Conservation (phyloP, 2,113 vertebrate genomes). For the Ammodramus savannarum region DNA sequence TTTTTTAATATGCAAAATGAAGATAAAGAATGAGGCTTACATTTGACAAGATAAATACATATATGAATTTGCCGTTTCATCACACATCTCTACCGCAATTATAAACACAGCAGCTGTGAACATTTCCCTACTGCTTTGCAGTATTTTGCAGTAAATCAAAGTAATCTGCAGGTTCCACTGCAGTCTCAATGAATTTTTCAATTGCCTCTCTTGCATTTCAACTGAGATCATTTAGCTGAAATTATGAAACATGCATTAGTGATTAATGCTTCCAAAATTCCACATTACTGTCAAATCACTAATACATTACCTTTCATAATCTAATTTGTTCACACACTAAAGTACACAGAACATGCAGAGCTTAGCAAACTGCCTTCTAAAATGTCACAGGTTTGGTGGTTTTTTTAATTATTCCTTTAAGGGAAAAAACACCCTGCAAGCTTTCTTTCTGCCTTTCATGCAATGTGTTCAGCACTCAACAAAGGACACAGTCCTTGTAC, state of each 20-base stretch:
- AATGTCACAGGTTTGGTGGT: not conserved
- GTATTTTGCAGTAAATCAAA: conserved; percentile 55
- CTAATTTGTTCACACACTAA: conserved; percentile 57
- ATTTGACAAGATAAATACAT: not conserved
- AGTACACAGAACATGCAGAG: conserved; percentile 58
- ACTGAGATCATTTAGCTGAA: conserved; percentile 34
- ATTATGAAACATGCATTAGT: conserved; percentile 32
- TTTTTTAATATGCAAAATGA: not conserved
- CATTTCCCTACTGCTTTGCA: not conserved
- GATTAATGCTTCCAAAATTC: conserved; percentile 49
- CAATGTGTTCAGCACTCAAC: not conserved
- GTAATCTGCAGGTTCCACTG: conserved; percentile 35
- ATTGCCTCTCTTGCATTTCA: conserved; percentile 29
- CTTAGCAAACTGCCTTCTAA: conserved; percentile 30
- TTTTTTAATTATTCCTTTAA: conserved; percentile 14
- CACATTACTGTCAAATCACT: conserved; percentile 43
- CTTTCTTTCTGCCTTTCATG: not conserved
- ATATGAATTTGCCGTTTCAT: not conserved
- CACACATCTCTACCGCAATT: not conserved
- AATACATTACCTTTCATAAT: conserved; percentile 59
- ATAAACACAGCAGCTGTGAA: not conserved
- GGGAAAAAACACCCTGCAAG: not conserved
- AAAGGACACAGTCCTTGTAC: fast-evolving
- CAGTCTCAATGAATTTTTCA: conserved; percentile 44
- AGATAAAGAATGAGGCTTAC: not conserved